A percentile compares a stretch with the other conserved stretches of the same genome.
Conservation (phyloP, 2,888 invertebrate genomes). For the Brachyopa scutellaris region DNA sequence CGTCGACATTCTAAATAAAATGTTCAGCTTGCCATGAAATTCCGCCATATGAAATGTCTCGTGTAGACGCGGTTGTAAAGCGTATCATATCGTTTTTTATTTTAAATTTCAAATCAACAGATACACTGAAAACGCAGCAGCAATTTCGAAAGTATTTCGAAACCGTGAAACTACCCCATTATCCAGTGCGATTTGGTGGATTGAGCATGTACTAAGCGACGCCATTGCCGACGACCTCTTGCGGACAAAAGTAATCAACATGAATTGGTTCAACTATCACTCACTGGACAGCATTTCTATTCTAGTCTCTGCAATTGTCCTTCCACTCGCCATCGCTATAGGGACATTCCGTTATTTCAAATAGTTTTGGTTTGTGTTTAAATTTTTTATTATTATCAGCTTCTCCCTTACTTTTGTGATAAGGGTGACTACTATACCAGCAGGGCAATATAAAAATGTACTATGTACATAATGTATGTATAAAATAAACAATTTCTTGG, state of each 20-base stretch:
- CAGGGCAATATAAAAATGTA: no score
- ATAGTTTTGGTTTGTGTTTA: neutral
- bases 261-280: slow-evolving; percentile 79
- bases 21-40: no score
- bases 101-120: no score
- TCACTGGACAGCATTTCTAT: slow-evolving; percentile 76
- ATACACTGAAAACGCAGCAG: slow-evolving; percentile 78
- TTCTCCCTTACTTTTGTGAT: no score
- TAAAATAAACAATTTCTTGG: slow-evolving; percentile 22
- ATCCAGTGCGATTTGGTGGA: slow-evolving; percentile 84
- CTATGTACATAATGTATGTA: no score
- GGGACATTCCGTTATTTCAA: no score
- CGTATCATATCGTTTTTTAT: no score
- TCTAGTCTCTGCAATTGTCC: neutral
- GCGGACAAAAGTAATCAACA: slow-evolving; percentile 77
- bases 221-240: slow-evolving; percentile 74
- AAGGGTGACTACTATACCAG: no score
- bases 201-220: slow-evolving; percentile 83
- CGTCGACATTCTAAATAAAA: no score
- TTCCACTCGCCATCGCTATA: neutral
- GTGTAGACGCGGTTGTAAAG: no score
- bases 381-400: no score
- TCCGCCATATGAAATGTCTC: no score
- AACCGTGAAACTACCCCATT: slow-evolving; percentile 83
- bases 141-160: slow-evolving; percentile 83